Base-by-base conservation (phyloP, 2,888 invertebrate genomes). In the Spatulosminthurus flaviceps region DNA sequence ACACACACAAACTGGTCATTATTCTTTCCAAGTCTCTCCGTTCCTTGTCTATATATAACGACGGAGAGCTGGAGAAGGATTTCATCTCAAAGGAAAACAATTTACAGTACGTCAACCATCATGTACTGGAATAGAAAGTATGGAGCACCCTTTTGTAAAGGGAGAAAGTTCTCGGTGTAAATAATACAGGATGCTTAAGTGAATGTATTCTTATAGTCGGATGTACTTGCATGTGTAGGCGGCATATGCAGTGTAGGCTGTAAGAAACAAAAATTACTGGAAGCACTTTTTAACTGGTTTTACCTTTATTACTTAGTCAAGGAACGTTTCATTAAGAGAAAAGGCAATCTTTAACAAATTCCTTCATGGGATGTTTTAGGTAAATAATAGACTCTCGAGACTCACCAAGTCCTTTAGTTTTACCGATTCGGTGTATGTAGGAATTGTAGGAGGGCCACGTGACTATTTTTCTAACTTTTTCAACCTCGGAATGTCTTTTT, bases 1-100 rank as follows among this genome's bases (percentile, higher is more conserved):
- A 11, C 24, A 2, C 24, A 5, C 26, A n/a, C 21, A 22, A 26
- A 34, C 28, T 75, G 41, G 41, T 66, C 75, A 66, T 75, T 75
- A 64, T 75, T 66, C 75, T 29, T 75, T 75, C 26, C 28, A 4
- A 24, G 28, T 73, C 61, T 51, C 72, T 69, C 21, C 28, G 1
- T 19, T 34, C 34, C 11, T 16, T 29, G 9, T 69, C 21, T 69
- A 4, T 29, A n/a, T n/a, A n/a, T n/a, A n/a, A n/a, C n/a, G n/a
- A n/a, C n/a, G n/a, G n/a, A n/a, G n/a, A 19, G 26, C 51, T 51
- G 5, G 19, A 26, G 24, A 67, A 26, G 1, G 0, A 67, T 67
- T 67, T 67, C 67, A 28, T 67, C 29, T 67, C 13, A 9, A 13
- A 19, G 67, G 19, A 26, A 67, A 67, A 26, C 67, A 67, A 28